These are phyloP conservation scores for Dioctria linearis DNA, from an alignment of 2,888 invertebrate genomes.

Conservation along the genomic window DNA sequence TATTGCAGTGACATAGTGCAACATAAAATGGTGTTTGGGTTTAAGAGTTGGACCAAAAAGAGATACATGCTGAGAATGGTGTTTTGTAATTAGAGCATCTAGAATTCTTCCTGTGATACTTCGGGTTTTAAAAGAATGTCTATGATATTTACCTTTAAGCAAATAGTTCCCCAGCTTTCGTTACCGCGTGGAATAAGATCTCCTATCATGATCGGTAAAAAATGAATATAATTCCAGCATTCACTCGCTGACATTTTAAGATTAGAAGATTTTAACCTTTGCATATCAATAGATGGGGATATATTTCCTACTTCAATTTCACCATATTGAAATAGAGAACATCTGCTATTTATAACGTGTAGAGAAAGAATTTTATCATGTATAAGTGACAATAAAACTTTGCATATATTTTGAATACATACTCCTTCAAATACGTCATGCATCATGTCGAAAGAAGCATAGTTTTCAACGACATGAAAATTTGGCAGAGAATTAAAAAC, in stretches of 20 bases:
- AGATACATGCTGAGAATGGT: neutral
- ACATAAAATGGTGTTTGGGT: neutral
- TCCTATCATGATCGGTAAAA: neutral
- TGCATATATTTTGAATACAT: slow-evolving; percentile 58
- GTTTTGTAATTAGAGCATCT: too few species aligned
- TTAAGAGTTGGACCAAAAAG: neutral
- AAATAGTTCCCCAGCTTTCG: too few species aligned
- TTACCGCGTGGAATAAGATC: neutral
- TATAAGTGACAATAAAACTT: slow-evolving; percentile 59
- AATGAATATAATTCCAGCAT: neutral
- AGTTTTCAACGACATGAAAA: slow-evolving; percentile 61
- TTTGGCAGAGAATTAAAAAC: slow-evolving; percentile 60
- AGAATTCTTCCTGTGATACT: too few species aligned
- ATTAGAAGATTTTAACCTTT: neutral
- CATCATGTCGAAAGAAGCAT: slow-evolving; percentile 59
- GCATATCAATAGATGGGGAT: slow-evolving; percentile 47
- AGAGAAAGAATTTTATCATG: slow-evolving; percentile 59
- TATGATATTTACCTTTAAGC: too few species aligned
- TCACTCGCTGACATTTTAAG: neutral
- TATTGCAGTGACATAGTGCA: slow-evolving; percentile 54
- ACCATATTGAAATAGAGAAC: neutral
- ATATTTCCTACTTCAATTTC: slow-evolving; percentile 57
- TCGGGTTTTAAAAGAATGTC: too few species aligned
- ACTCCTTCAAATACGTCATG: slow-evolving; percentile 61
- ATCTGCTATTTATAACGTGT: slow-evolving; percentile 58